A percentile compares a stretch with the other conserved stretches of the same genome.
These are phyloP conservation scores for Ophion costatus DNA, from an alignment of 2,888 invertebrate genomes.

Conservation along the genomic window DNA sequence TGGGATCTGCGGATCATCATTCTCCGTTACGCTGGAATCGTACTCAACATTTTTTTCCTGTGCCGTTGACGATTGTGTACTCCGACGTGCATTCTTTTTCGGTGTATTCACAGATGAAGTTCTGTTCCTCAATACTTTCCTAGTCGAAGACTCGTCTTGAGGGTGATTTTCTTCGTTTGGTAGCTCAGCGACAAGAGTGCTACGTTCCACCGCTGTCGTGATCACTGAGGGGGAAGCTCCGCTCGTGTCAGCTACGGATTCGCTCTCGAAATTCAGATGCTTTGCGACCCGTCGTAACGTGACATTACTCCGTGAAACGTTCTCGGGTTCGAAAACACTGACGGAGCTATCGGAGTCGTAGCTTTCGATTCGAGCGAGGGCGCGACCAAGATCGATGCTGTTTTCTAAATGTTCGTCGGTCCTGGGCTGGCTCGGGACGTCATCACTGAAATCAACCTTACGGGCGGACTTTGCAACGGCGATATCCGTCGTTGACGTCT, in stretches of 20 bases:
- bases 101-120: constrained; percentile 45
- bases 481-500: constrained; percentile 27
- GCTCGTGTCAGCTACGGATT: constrained; percentile 33
- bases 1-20: constrained; percentile 4
- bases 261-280: constrained; percentile 51
- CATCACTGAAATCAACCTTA: constrained; percentile 79
- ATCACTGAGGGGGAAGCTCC: neutral
- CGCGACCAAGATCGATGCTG: constrained; percentile 64
- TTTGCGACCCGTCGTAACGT: constrained; percentile 32
- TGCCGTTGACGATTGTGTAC: constrained; percentile 32
- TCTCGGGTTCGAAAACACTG: neutral
- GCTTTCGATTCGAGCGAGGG: constrained; percentile 70
- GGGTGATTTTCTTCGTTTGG: neutral
- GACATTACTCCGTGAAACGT: neutral
- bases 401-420: constrained; percentile 64
- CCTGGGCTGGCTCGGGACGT: constrained; percentile 64
- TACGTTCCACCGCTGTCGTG: neutral
- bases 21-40: constrained; percentile 53
- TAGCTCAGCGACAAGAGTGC: neutral
- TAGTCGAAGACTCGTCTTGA: neutral
- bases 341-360: constrained; percentile 61
- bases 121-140: constrained; percentile 69
- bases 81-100: constrained; percentile 47
- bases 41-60: neutral
- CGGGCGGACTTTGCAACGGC: constrained; percentile 67